Conservation (phyloP, 2,888 invertebrate species). For the Cataglyphis altisquamis region DNA sequence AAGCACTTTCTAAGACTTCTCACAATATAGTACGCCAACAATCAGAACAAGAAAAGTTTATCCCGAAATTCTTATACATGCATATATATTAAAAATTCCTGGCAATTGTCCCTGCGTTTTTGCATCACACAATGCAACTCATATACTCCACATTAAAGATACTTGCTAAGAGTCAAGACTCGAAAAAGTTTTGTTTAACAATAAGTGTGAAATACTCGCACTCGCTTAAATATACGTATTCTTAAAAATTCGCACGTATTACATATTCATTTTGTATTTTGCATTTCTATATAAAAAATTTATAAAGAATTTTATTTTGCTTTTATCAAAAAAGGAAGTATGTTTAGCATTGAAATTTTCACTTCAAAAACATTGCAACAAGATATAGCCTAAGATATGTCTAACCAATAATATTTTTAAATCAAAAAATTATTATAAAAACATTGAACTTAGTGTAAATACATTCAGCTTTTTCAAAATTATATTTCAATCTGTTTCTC, state of each 20-base stretch:
- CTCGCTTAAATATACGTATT: neutral
- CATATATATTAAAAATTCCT: neutral
- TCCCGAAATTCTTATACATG: neutral
- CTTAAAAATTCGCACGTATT: neutral
- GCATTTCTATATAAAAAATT: neutral
- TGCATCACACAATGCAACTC: neutral
- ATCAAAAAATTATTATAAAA: neutral
- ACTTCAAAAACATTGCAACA: neutral
- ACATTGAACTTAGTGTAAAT: neutral
- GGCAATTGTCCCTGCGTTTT: neutral
- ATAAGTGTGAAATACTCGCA: neutral
- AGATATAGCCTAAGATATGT: neutral
- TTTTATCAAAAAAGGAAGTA: neutral
- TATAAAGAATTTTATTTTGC: constrained; percentile 1
- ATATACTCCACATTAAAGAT: neutral
- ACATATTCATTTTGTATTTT: neutral
- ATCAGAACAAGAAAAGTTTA: neutral
- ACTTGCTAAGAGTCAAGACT: neutral
- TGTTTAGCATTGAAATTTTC: neutral
- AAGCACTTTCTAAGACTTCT: neutral
- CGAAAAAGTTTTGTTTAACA: neutral
- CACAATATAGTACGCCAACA: neutral
- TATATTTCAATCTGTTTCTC: neutral
- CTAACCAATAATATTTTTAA: neutral
- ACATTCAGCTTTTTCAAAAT: neutral